These are phyloP conservation scores for Deilephila elpenor DNA, from an alignment of 2,888 invertebrate species.

Conservation along the genomic window DNA sequence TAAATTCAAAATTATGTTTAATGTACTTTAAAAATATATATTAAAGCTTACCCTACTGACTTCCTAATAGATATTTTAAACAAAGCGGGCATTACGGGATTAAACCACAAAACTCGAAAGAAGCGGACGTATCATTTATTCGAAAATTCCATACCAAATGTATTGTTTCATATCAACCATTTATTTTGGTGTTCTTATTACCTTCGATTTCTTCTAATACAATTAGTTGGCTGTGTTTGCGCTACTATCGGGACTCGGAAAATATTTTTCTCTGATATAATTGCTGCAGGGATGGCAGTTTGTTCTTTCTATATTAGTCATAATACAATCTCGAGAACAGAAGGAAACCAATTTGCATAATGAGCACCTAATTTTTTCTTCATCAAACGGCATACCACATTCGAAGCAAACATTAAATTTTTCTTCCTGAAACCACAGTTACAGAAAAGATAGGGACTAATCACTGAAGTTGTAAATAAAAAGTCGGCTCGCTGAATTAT, in stretches of 20 bases:
- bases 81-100: too few species aligned
- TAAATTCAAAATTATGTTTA: too few species aligned
- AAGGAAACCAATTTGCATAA: constrained; percentile 66
- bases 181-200: background rate
- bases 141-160: too few species aligned
- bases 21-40: too few species aligned
- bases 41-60: too few species aligned
- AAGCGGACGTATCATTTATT: too few species aligned
- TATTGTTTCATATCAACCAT: too few species aligned
- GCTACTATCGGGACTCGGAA: constrained; percentile 39
- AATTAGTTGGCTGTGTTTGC: background rate
- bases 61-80: too few species aligned
- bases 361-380: constrained; percentile 55
- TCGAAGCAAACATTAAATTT: constrained; percentile 76
- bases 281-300: constrained; percentile 70
- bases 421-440: constrained; percentile 50
- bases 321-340: constrained; percentile 66
- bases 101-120: too few species aligned
- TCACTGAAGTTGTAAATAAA: too few species aligned
- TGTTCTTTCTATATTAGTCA: constrained; percentile 53
- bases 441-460: background rate
- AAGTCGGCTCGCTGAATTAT: too few species aligned
- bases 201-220: background rate
- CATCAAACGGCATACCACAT: constrained; percentile 62
- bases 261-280: constrained; percentile 58